Conservation (phyloP, 2,797 vertebrate genomes). For the Myiotriccus ornatus region DNA sequence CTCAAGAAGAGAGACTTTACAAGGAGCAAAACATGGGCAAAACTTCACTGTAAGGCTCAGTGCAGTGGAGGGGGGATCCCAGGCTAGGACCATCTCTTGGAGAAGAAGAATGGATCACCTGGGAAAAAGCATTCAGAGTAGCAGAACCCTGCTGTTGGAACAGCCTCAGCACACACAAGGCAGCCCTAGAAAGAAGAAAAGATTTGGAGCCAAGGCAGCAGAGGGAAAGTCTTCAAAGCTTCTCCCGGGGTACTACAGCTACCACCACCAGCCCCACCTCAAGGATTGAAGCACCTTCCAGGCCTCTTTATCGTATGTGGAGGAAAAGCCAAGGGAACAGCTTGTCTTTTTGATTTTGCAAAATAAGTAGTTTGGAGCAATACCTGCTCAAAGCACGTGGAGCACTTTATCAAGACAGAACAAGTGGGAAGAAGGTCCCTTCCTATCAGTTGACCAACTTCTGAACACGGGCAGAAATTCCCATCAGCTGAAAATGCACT, state of each 20-base stretch:
- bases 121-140: background rate
- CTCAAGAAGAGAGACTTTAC: background rate
- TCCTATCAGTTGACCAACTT: background rate
- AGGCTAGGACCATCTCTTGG: background rate
- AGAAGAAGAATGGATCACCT: no score
- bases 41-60: background rate
- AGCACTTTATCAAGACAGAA: background rate
- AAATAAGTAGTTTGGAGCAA: background rate
- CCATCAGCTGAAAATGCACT: background rate
- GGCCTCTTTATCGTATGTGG: background rate
- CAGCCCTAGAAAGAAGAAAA: background rate
- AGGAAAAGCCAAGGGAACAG: background rate
- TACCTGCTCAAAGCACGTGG: background rate
- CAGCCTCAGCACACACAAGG: background rate
- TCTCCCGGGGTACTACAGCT: background rate
- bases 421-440: background rate
- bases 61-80: background rate
- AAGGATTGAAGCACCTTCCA: background rate
- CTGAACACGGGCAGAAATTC: background rate
- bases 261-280: background rate
- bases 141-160: background rate
- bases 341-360: background rate
- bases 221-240: background rate
- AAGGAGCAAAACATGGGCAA: background rate
- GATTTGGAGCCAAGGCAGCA: background rate